A percentile compares a stretch with the other conserved stretches of the same genome.
phyloP scores from a whole-genome alignment of 2,888 invertebrate genomes.

The Eustalomyia histrio region DNA sequence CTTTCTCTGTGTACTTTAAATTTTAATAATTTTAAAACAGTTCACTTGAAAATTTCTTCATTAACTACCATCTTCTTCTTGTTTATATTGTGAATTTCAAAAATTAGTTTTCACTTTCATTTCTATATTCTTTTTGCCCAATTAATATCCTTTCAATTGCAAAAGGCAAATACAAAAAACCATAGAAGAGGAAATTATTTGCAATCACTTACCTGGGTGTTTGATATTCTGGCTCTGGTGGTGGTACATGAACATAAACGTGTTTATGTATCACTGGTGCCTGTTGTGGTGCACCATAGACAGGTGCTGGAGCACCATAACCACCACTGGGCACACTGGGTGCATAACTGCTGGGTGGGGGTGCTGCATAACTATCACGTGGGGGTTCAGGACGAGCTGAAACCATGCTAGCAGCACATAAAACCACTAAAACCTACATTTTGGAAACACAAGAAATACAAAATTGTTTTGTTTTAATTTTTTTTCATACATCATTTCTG shows the following conservation, averaged over 20 bases:
- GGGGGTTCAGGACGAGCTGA: conserved; percentile 78
- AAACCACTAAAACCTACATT: conserved; percentile 74
- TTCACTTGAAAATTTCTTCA: not conserved
- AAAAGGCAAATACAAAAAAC: not conserved
- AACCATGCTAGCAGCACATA: conserved; percentile 73
- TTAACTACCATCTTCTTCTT: too few species aligned
- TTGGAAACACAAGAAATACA: conserved; percentile 41
- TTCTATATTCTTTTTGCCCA: not conserved
- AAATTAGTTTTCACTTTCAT: not conserved
- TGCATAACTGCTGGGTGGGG: conserved; percentile 74
- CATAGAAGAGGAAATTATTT: not conserved
- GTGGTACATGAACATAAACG: conserved; percentile 94
- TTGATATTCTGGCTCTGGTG: conserved; percentile 89
- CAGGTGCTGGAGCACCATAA: conserved; percentile 82
- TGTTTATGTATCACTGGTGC: conserved; percentile 92
- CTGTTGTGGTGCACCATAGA: conserved; percentile 86
- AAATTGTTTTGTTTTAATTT: conserved; percentile 6
- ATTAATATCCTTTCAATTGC: not conserved
- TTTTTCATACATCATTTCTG: conserved; percentile 12
- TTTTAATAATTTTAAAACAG: not conserved
- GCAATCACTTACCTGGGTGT: conserved; percentile 82
- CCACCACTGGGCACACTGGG: conserved; percentile 79
- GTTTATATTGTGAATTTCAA: not conserved
- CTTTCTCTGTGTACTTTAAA: not conserved
- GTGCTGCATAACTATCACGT: conserved; percentile 75